A percentile compares a stretch with the other conserved stretches of the same genome.
Conservation (phyloP, 1,140 invertebrate genomes). For the Drosophila carrolli region DNA sequence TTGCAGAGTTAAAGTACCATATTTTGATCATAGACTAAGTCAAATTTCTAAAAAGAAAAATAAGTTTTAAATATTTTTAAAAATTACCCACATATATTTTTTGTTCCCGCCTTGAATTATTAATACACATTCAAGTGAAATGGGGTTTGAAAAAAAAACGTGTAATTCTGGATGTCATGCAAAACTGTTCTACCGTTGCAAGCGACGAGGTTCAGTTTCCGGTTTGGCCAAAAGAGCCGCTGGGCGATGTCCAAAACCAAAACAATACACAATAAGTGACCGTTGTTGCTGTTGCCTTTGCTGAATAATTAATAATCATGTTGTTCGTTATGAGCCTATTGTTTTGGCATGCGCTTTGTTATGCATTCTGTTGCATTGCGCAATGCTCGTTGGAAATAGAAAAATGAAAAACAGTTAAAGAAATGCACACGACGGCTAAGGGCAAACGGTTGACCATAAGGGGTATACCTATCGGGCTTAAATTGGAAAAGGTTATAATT, state of each 20-base stretch:
- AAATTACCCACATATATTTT: too few relatives aligned
- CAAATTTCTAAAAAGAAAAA: too few relatives aligned
- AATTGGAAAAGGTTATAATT: slow-evolving; percentile 29
- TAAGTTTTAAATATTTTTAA: too few relatives aligned
- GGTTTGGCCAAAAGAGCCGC: slow-evolving; percentile 51
- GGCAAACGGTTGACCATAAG: slow-evolving; percentile 10
- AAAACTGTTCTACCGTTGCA: slow-evolving; percentile 52
- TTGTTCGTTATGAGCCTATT: slow-evolving; percentile 71
- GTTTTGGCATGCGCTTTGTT: slow-evolving; percentile 66
- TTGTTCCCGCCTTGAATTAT: too few relatives aligned
- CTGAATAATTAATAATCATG: slow-evolving; percentile 77
- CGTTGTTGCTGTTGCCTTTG: slow-evolving; percentile 31
- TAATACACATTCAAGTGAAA: too few relatives aligned
- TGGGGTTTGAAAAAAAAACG: neutral
- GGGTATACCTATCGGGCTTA: slow-evolving; percentile 14
- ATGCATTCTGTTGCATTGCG: slow-evolving; percentile 79
- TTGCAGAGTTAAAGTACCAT: too few relatives aligned
- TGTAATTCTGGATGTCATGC: slow-evolving; percentile 40
- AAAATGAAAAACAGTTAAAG: slow-evolving; percentile 42
- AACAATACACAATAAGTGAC: slow-evolving; percentile 42
- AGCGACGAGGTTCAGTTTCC: slow-evolving; percentile 50
- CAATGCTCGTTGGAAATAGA: slow-evolving; percentile 41
- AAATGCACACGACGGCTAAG: slow-evolving; percentile 51
- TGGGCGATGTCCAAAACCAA: slow-evolving; percentile 23
- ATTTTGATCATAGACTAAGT: too few relatives aligned